Percentiles rank a stretch among this genome's conserved stretches.
Conservation (phyloP, 2,113 vertebrate genomes). For the Microcebus tavaratra region DNA sequence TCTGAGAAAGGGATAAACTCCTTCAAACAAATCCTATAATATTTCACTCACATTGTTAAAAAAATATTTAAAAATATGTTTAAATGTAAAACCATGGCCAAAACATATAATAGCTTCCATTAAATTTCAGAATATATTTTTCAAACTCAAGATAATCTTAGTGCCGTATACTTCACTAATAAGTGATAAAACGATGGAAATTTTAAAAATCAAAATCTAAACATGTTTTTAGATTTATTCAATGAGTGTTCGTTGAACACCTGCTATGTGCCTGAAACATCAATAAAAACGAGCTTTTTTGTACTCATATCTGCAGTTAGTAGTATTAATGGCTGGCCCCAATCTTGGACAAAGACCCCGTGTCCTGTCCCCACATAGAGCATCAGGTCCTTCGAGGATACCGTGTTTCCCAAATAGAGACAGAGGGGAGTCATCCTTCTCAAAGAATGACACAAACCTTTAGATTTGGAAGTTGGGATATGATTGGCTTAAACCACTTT, state of each 20-base stretch:
- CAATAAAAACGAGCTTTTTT: accelerated
- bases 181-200: background rate
- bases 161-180: background rate
- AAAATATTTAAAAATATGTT: background rate
- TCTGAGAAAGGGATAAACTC: background rate
- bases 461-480: background rate
- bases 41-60: background rate
- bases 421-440: background rate
- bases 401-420: accelerated
- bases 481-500: background rate
- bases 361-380: no score
- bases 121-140: background rate
- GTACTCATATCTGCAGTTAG: accelerated
- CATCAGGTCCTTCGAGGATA: accelerated
- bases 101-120: background rate
- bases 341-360: no score
- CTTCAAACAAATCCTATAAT: background rate
- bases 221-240: accelerated
- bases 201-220: background rate
- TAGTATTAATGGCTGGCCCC: background rate
- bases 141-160: background rate
- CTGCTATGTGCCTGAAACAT: background rate
- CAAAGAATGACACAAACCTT: no score
- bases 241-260: accelerated
- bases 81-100: background rate